Evolutionary conservation across 2,888 invertebrate species (phyloP).

Genomic region (Caenorhabditis imperialis): DNA sequence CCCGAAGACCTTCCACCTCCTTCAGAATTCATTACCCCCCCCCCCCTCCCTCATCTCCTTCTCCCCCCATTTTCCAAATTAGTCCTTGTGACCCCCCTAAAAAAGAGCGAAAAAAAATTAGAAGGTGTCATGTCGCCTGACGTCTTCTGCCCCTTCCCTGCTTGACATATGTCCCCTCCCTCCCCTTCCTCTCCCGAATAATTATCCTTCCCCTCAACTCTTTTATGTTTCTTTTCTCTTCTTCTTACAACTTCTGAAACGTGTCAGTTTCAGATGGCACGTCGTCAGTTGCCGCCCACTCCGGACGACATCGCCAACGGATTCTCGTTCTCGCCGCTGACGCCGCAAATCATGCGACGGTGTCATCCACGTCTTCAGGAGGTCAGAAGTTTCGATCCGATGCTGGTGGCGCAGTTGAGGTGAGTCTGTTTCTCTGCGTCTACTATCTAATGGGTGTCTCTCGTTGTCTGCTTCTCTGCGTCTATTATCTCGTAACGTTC

Average conservation of each 20-base stretch:
- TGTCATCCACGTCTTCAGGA: slow-evolving; percentile 52
- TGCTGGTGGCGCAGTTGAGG: slow-evolving; percentile 36
- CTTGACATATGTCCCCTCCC: not conserved
- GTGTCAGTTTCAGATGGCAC: slow-evolving; percentile 40
- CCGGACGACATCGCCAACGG: slow-evolving; percentile 45
- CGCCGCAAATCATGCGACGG: slow-evolving; percentile 41
- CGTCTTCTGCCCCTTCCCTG: too few relatives aligned
- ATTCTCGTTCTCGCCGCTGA: slow-evolving; percentile 26
- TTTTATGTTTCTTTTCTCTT: not conserved
- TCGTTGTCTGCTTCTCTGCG: too few relatives aligned
- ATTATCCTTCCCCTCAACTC: not conserved
- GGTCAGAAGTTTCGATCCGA: slow-evolving; percentile 49
- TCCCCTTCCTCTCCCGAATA: not conserved
- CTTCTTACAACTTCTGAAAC: too few relatives aligned
- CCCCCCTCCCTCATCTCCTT: too few relatives aligned
- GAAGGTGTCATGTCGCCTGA: too few relatives aligned
- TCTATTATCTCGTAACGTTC: not conserved
- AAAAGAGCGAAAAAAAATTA: too few relatives aligned
- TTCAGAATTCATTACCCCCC: too few relatives aligned
- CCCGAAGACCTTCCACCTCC: too few relatives aligned
- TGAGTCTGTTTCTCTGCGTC: too few relatives aligned
- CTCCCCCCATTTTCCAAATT: too few relatives aligned
- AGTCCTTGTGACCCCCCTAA: too few relatives aligned
- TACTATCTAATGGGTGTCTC: too few relatives aligned
- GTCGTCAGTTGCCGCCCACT: slow-evolving; percentile 44